These are phyloP conservation scores for Plumapathes pennacea DNA, from an alignment of 92 coral and sea anemone species.

Conservation along the genomic window DNA sequence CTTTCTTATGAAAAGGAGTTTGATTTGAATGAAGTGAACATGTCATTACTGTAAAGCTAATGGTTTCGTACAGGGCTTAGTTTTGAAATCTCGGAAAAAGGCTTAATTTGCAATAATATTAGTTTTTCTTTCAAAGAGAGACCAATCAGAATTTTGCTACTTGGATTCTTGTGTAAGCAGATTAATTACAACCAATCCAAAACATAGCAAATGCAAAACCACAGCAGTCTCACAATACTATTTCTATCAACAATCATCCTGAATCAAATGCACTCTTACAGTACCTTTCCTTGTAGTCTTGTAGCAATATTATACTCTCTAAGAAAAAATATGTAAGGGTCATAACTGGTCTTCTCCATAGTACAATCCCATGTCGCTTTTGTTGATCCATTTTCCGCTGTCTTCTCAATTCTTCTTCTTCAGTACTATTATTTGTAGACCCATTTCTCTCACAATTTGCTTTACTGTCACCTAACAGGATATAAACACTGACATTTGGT, in stretches of 20 bases:
- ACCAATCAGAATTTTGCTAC: neutral
- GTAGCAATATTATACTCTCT: slow-evolving; percentile 68
- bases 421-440: slow-evolving; percentile 3
- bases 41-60: too few relatives aligned
- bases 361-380: slow-evolving; percentile 80
- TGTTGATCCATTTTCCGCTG: slow-evolving; percentile 83
- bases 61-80: too few relatives aligned
- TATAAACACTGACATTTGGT: neutral
- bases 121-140: too few relatives aligned
- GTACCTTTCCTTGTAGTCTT: slow-evolving; percentile 88
- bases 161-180: too few relatives aligned
- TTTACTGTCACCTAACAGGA: neutral
- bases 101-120: too few relatives aligned
- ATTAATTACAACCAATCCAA: neutral
- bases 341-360: slow-evolving; percentile 80
- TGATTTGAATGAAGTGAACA: too few relatives aligned
- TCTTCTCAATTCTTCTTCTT: slow-evolving; percentile 57
- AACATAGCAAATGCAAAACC: neutral
- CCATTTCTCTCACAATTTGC: neutral
- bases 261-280: neutral
- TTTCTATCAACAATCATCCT: neutral
- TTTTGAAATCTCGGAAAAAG: too few relatives aligned
- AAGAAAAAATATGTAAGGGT: slow-evolving; percentile 79
- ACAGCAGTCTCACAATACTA: neutral
- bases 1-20: too few relatives aligned